A percentile compares a stretch with the other conserved stretches of the same genome.
These are phyloP conservation scores for Melitaea athalia DNA, from an alignment of 2,888 invertebrate genomes.

Conservation along the genomic window DNA sequence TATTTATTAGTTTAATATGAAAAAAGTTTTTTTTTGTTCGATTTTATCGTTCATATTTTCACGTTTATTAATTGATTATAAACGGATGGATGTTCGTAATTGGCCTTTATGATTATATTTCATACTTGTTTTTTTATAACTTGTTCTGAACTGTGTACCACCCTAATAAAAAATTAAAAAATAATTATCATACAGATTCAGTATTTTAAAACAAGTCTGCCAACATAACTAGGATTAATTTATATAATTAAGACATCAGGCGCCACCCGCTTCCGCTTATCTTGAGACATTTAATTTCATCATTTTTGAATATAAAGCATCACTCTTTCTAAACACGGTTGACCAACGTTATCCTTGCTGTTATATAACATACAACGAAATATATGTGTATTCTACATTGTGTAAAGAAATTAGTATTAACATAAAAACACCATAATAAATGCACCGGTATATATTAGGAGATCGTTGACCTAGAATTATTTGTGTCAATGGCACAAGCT, in stretches of 20 bases:
- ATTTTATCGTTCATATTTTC: no score
- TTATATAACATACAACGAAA: slow-evolving; percentile 8
- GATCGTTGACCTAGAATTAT: slow-evolving; percentile 40
- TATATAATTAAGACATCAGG: neutral
- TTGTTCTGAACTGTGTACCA: no score
- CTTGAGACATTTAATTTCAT: neutral
- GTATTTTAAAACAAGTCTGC: no score
- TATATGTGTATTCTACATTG: slow-evolving; percentile 7
- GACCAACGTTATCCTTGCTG: neutral
- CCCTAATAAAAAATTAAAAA: no score
- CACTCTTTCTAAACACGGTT: neutral
- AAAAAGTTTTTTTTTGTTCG: no score
- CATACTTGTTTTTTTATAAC: no score
- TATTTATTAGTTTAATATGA: no score
- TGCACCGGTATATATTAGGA: slow-evolving; percentile 43
- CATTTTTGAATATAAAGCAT: neutral
- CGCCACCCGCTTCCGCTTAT: neutral
- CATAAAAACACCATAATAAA: slow-evolving; percentile 52
- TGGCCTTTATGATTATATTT: no score
- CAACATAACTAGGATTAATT: no score
- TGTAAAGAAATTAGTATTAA: slow-evolving; percentile 40
- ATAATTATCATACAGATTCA: no score
- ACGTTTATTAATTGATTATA: no score
- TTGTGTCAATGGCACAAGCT: slow-evolving; percentile 53
- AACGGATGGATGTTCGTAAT: no score